phyloP scores from a whole-genome alignment of 2,113 vertebrate genomes.

The Grallaria varia region DNA sequence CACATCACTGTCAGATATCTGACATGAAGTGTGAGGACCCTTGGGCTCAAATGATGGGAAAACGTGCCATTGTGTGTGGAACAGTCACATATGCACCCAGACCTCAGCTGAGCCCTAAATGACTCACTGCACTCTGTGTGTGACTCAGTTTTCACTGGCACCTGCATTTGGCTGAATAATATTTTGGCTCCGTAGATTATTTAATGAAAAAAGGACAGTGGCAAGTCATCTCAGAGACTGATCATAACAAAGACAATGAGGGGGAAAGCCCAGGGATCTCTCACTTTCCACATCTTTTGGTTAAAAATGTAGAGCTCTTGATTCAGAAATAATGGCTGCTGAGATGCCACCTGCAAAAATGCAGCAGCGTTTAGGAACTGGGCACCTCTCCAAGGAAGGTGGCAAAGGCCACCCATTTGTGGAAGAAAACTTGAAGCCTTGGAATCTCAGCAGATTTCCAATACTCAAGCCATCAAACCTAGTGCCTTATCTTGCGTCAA shows the following conservation, averaged over 20 bases:
- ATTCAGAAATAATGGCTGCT: not conserved
- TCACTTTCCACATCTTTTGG: not conserved
- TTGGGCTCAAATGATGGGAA: not conserved
- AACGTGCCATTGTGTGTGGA: not conserved
- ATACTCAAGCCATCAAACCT: not conserved
- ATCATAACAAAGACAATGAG: not conserved
- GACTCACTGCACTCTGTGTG: not conserved
- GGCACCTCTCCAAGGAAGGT: not conserved
- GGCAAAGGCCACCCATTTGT: not conserved
- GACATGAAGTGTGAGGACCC: not conserved
- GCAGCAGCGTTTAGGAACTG: accelerated
- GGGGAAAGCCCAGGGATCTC: not conserved
- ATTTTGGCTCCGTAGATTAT: not conserved
- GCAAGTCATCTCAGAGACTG: not conserved
- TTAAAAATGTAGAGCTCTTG: not conserved
- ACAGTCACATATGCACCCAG: not conserved
- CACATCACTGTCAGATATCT: not conserved
- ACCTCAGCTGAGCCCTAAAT: not conserved
- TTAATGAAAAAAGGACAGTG: conserved; percentile 5
- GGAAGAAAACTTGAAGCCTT: not conserved
- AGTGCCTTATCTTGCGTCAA: not conserved
- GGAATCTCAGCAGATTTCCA: not conserved
- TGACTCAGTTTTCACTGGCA: not conserved
- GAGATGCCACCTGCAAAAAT: not conserved
- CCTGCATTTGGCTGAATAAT: not conserved